These are phyloP conservation scores for Anguilla obscura DNA, from an alignment of 2,797 vertebrate species.

Conservation along the genomic window DNA sequence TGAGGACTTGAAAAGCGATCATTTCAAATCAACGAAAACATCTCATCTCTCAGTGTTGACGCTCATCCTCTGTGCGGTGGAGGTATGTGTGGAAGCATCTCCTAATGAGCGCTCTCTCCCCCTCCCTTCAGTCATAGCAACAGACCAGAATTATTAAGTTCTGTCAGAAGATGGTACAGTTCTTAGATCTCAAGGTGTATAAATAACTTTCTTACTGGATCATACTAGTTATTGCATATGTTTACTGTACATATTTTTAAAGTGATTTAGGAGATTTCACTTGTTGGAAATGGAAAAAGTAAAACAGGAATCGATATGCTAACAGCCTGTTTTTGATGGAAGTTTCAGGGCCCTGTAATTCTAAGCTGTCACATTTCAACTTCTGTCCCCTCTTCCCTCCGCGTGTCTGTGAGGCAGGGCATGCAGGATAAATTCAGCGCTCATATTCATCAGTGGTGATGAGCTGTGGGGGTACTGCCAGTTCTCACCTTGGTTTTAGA, in stretches of 20 bases:
- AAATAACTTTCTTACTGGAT: neutral
- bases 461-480: neutral
- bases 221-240: too few species aligned
- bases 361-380: neutral
- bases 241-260: too few species aligned
- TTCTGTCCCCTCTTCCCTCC: neutral
- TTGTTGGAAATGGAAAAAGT: neutral
- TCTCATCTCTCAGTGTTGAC: neutral
- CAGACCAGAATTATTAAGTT: neutral
- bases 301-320: neutral
- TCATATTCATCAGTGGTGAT: neutral
- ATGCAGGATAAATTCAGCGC: neutral
- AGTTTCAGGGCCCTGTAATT: neutral
- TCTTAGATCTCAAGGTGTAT: neutral
- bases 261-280: too few species aligned
- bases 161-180: neutral
- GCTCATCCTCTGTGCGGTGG: neutral
- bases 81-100: neutral
- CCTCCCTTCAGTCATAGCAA: neutral
- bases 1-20: neutral
- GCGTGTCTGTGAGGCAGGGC: neutral
- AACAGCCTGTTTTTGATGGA: neutral
- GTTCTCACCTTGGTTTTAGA: neutral
- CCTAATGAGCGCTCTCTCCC: neutral
- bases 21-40: neutral